A percentile compares a stretch with the other conserved stretches of the same genome.
Conservation (phyloP, 2,113 vertebrate genomes). For the Vanacampus margaritifer region DNA sequence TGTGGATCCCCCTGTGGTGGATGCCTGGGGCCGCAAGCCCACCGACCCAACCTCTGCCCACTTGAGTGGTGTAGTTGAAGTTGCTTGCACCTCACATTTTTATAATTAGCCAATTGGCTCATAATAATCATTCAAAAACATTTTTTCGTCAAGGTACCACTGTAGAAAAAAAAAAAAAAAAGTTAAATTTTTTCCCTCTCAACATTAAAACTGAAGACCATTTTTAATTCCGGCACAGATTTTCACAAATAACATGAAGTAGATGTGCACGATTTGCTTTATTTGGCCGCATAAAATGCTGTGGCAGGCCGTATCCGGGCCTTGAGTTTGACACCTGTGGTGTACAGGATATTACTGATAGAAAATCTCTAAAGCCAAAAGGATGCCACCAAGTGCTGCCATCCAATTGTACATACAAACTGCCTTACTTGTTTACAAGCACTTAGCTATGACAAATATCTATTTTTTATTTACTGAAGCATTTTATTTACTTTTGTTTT, state of each 20-base stretch:
- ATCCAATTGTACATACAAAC: conserved; percentile 43
- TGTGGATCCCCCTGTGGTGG: no score
- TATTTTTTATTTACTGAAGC: conserved; percentile 70
- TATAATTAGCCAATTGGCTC: no score
- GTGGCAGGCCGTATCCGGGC: background rate
- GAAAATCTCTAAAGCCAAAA: conserved; percentile 62
- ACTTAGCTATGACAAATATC: conserved; percentile 66
- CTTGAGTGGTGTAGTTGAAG: no score
- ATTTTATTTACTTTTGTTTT: conserved; percentile 44
- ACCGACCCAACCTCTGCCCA: no score
- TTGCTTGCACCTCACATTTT: no score
- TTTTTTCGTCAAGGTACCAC: background rate
- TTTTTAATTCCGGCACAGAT: background rate
- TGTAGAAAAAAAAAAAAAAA: background rate
- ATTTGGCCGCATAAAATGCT: background rate
- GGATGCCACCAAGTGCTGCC: conserved; percentile 62
- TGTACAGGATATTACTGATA: conserved; percentile 24
- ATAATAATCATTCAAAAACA: no score
- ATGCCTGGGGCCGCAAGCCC: no score
- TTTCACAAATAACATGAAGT: background rate
- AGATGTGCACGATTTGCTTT: background rate
- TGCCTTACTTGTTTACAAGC: conserved; percentile 76
- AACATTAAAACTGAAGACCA: no score
- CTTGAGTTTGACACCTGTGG: conserved; percentile 8
- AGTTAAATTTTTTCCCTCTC: no score